Evolutionary conservation across 2,888 invertebrate genomes (phyloP).

Genomic region (Empis livida): DNA sequence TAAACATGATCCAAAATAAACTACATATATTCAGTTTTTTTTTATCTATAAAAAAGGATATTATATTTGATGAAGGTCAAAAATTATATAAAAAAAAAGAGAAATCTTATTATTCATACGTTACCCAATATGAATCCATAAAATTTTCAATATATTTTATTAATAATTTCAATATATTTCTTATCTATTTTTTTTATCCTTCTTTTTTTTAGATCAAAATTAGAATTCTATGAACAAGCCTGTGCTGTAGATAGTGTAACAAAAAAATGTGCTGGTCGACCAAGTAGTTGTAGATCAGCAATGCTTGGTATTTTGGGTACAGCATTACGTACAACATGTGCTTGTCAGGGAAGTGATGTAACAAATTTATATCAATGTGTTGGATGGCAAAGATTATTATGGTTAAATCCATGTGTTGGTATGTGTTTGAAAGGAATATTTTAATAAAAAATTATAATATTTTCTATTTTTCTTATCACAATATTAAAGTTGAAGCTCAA

Average conservation of each 20-base stretch:
- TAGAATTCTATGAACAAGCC: constrained; percentile 81
- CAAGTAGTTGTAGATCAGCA: constrained; percentile 71
- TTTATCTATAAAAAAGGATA: no score
- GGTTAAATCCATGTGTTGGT: constrained; percentile 92
- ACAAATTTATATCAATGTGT: constrained; percentile 76
- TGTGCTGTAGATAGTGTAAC: constrained; percentile 85
- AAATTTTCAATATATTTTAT: no score
- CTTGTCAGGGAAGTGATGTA: constrained; percentile 75
- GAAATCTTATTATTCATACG: no score
- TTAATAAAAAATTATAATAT: not conserved
- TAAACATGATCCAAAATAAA: no score
- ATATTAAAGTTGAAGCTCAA: constrained; percentile 67
- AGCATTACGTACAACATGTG: constrained; percentile 75
- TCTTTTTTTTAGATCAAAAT: constrained; percentile 45
- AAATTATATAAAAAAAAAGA: no score
- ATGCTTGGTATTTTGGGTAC: constrained; percentile 82
- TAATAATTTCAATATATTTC: no score
- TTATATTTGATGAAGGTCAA: no score
- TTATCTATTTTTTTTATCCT: no score
- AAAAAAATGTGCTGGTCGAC: constrained; percentile 76
- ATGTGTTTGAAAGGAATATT: constrained; percentile 32
- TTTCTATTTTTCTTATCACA: not conserved
- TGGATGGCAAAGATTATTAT: constrained; percentile 78
- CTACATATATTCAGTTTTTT: no score
- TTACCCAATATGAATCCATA: no score